Base-by-base conservation (phyloP, 2,888 invertebrate genomes). In the Drosophila sordidapex region DNA sequence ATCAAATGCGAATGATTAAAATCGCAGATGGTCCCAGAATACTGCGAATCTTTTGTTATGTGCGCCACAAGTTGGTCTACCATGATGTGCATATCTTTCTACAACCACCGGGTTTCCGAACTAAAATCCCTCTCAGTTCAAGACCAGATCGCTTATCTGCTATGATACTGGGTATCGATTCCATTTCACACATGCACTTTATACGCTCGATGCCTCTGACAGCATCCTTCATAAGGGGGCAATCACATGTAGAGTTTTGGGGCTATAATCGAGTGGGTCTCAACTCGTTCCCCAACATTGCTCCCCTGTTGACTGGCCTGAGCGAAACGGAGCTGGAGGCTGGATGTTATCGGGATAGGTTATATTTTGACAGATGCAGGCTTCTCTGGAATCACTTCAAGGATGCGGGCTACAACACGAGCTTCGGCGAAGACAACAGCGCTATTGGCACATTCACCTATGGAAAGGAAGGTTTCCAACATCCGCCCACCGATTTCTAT, bases 201-300 rank as follows among this genome's bases (percentile, higher is more conserved):
- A 95, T 96, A 79, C 94, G 98, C 59, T 96, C 96, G 82, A 96
- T 98, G 96, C 96, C 96, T 0, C 94, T 94, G 87, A 96, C 97
- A 0, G 92, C 93, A 7, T 89, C 92, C 7, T 94, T 94, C 76
- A 90, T 96, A 31, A 93, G 94, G 25, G 59, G 66, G 1, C 40
- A 69, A 25, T 74, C 81, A 4, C 82, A 94, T 18, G 94, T 96
- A 60, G 97, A 97, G 91, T 94, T 98, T 90, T 91, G 96, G 65
- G 98, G 98, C 3, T 98, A 97, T 92, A 98, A 96, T 90, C 98
- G 98, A 94, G 96, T 98, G 8, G 98, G 96, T 1, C 97, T 98
- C 91, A 98, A 98, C 92, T 97, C 98, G 0, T 97, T 96, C 92
- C 97, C 97, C 1, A 98, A 98, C 92, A 92, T 98, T 70, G 94